Conservation (phyloP, 2,888 invertebrate species). For the Andrena bucephala region DNA sequence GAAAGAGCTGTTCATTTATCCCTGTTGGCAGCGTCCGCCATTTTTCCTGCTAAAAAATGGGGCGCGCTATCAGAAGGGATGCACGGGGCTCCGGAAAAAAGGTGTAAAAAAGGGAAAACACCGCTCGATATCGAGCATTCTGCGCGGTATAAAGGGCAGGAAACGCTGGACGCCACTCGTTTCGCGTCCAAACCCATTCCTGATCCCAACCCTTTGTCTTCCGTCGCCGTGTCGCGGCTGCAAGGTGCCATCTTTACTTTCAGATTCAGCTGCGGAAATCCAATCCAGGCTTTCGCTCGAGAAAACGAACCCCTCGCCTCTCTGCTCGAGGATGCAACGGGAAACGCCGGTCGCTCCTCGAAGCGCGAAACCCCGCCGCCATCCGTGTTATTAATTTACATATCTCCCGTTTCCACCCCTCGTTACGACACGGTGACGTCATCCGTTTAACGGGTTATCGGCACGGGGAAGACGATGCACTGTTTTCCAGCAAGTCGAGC, state of each 20-base stretch:
- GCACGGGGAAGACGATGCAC: slow-evolving; percentile 27
- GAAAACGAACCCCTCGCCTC: neutral
- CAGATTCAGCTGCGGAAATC: slow-evolving; percentile 20
- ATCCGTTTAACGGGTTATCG: slow-evolving; percentile 42
- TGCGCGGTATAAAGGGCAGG: slow-evolving; percentile 25
- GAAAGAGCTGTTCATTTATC: neutral
- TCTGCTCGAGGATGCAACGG: neutral
- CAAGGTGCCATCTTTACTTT: slow-evolving; percentile 9
- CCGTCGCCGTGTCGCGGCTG: neutral
- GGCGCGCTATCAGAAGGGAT: neutral
- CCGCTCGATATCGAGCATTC: slow-evolving; percentile 33
- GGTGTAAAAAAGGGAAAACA: neutral
- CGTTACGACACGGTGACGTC: slow-evolving; percentile 10
- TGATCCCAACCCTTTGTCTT: neutral
- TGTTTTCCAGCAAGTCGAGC: slow-evolving; percentile 35
- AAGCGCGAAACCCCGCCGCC: neutral
- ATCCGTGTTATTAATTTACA: slow-evolving; percentile 39
- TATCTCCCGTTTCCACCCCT: slow-evolving; percentile 24
- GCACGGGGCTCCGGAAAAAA: neutral
- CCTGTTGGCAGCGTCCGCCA: neutral
- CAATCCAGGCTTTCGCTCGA: neutral
- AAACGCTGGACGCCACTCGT: slow-evolving; percentile 12
- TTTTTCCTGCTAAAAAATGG: neutral
- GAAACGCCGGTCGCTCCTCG: slow-evolving; percentile 13
- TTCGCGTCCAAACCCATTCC: neutral